Evolutionary conservation across 2,113 vertebrate genomes (phyloP), one percentile per base, ranked within the genome.

Genomic region (Spermophilus dauricus): DNA sequence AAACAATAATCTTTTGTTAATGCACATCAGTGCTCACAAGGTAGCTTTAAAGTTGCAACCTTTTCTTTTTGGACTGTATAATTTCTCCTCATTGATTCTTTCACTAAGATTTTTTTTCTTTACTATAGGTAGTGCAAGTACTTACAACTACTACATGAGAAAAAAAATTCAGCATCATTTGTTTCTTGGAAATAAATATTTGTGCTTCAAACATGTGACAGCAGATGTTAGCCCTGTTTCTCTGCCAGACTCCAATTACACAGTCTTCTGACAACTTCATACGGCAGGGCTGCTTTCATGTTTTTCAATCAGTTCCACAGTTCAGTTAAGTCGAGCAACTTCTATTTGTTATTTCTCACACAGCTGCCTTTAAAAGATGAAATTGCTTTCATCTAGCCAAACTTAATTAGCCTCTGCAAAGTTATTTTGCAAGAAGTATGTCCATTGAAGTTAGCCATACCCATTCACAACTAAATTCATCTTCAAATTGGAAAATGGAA

Each of bases 181-280:
- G 42, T 85, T 94, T 97, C 92, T 91, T 92, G 48, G 89, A 94
- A 96, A 85, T 90, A 96, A 96, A 42, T 42, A 69, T 51, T 77
- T 10, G 1, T 34, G 42, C 76, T 77, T 86, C 89, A 45, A 53
- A 88, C 63, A 89, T 70, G 85, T 69, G 53, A 95, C 37, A 88
- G 81, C 87, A 97, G 97, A 97, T 92, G 73, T 86, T 45, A 65
- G n/a, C 8, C 45, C n/a, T 51, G 65, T 77, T 34, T 70, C 83
- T 65, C 72, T 89, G 90, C 90, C 95, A 95, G 75, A 26, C 42
- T 86, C 93, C 75, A 95, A 96, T 92, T 67, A 90, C 86, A 75
- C 53, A 85, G 72, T 95, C 72, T 91, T 85, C 73, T 87, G 90
- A 97, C 56, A 86, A 86, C 63, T 48, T 92, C 61, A 51, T 51